Evolutionary conservation across 2,113 vertebrate species (phyloP), one percentile per base, ranked within the genome.

Genomic region (Cryptotis parvus): DNA sequence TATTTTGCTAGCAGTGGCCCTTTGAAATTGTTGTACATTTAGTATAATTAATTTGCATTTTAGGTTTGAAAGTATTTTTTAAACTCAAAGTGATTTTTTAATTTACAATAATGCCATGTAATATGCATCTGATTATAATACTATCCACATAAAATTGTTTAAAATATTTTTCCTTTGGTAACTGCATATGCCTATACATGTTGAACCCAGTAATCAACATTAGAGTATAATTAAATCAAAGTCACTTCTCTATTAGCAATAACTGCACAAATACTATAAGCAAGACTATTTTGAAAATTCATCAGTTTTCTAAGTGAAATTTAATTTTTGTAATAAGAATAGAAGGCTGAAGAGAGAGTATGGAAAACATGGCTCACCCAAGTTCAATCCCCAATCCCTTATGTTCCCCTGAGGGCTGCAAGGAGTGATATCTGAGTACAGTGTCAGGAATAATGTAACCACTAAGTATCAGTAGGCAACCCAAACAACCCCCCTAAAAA

Each of bases 31-130:
- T 12, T 73, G 0, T 49, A 20, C 41, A 29, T 37, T 77, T 86
- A 61, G 31, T 72, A 18, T 89, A 89, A 82, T 89, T 89, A 89
- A 82, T 89, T 43, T 78, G 3, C 2, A 93, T 45, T 70, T 86
- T 79, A 76, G n/a, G 18, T 91, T 76, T 77, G 49, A 87, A 91
- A 55, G 75, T 39, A 1, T 39, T 11, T 80, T 41, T 24, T 9
- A 74, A n/a, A 61, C 45, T 81, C 27, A 65, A 20, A 10, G 6
- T 35, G 9, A 69, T 70, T 9, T 73, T 91, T 86, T 63, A 63
- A 68, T 49, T 84, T 70, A 35, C 2, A 74, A 26, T 43, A 65
- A 43, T 18, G 1, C 3, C 35, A 39, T 70, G 9, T 70, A 39
- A 78, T 74, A 68, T 89, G 0, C 45, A 27, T 86, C 10, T 75